Base-by-base conservation (phyloP, 2,888 invertebrate genomes). In the Acholoe squamosa region DNA sequence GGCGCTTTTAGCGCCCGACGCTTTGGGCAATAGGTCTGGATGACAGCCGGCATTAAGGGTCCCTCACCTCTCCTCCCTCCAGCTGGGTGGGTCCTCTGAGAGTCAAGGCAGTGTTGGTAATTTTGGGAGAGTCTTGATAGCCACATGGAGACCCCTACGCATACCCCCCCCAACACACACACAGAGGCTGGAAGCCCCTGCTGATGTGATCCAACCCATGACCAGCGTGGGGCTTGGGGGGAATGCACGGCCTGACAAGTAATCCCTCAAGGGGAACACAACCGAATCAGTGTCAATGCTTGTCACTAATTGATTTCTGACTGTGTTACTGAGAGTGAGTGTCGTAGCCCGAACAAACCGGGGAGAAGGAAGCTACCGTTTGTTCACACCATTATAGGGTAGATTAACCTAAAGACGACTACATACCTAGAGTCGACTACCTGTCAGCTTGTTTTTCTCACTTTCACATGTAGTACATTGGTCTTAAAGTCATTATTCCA, bases 301-400 rank as follows among this genome's bases (percentile, higher is more conserved):
- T 54, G 52, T 25, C 54, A 28, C 56, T 86, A 86, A 86, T 86
- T 86, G 86, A 86, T 86, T 86, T 86, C 86, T 86, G 56, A 56
- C 86, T 61, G 61, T n/a, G 61, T 19, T 14, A 19, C 61, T 19
- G 19, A 61, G 61, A 61, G 5, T 3, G 43, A 43, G 43, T 3
- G 10, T 10, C 10, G 43, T 43, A 10, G 43, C 43, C 43, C 3
- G 5, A 43, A 43, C 43, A 3, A 43, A 43, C 43, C 43, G 10
- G 10, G 43, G 43, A 10, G 43, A 43, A 43, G 43, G 43, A 43
- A 43, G 43, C 43, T 10, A 43, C 3, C 43, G 10, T 43, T 43
- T 43, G 43, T 43, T 43, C 43, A 43, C 43, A 43, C 43, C 43
- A 43, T n/a, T n/a, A n/a, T n/a, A n/a, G n/a, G n/a, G n/a, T n/a